A percentile compares a stretch with the other conserved stretches of the same genome.
Evolutionary conservation across 2,113 vertebrate species (phyloP).

Genomic region (Boleophthalmus pectinirostris): DNA sequence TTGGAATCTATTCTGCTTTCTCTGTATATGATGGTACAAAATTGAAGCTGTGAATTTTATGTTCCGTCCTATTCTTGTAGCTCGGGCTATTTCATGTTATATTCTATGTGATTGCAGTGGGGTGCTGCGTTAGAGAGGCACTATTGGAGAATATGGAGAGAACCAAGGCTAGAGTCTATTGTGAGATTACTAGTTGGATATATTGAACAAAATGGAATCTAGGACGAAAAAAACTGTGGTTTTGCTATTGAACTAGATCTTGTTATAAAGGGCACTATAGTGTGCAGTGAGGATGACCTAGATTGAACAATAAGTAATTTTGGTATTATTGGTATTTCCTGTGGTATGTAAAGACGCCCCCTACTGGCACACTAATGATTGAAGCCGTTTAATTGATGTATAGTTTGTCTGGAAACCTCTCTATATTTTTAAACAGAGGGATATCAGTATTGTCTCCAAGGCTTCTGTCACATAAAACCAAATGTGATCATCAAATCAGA

Average conservation of each 20-base stretch:
- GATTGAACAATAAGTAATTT: too few species aligned
- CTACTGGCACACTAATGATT: too few species aligned
- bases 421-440: too few species aligned
- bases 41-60: not conserved
- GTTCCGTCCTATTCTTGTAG: not conserved
- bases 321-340: too few species aligned
- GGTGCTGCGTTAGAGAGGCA: not conserved
- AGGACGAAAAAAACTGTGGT: not conserved
- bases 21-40: not conserved
- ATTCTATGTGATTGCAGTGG: not conserved
- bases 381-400: too few species aligned
- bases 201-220: not conserved
- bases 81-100: not conserved
- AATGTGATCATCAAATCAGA: too few species aligned
- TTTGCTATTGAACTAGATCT: too few species aligned
- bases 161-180: not conserved
- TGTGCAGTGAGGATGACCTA: not conserved
- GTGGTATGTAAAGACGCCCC: not conserved
- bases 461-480: too few species aligned
- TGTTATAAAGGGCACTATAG: not conserved
- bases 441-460: too few species aligned
- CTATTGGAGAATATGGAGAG: not conserved
- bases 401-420: too few species aligned
- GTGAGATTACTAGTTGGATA: not conserved
- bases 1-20: not conserved